phyloP scores from a whole-genome alignment of 1,140 invertebrate genomes.

The Dinoponera quadriceps region DNA sequence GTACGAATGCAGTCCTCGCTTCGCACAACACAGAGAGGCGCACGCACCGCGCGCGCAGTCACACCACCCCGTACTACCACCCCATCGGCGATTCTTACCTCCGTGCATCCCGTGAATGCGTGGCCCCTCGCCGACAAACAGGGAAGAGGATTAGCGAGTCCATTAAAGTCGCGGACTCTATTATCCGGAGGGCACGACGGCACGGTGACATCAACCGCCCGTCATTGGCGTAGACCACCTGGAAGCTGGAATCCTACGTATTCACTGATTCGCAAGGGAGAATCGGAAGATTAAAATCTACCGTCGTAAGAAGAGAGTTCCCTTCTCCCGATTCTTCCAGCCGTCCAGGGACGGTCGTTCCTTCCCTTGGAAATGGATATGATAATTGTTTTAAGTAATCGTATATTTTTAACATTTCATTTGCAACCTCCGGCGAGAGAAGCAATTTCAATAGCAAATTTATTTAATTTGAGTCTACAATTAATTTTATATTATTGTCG shows the following conservation, averaged over 20 bases:
- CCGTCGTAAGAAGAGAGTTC: background rate
- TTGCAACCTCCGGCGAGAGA: background rate
- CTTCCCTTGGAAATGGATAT: no score
- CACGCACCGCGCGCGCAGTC: slow-evolving; percentile 75
- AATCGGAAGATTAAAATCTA: background rate
- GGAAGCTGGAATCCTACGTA: background rate
- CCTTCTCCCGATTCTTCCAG: background rate
- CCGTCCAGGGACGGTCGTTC: no score
- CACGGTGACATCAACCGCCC: slow-evolving; percentile 84
- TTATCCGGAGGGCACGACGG: slow-evolving; percentile 82
- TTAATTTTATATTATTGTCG: background rate
- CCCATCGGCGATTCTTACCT: slow-evolving; percentile 64
- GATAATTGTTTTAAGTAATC: background rate
- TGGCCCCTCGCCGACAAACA: slow-evolving; percentile 82
- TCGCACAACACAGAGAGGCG: slow-evolving; percentile 70
- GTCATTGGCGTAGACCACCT: slow-evolving; percentile 73
- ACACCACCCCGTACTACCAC: slow-evolving; percentile 51
- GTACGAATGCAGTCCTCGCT: slow-evolving; percentile 61
- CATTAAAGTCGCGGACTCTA: slow-evolving; percentile 87
- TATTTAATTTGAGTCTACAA: background rate
- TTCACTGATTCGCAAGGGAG: background rate
- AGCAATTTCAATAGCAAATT: background rate
- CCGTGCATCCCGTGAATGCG: slow-evolving; percentile 62
- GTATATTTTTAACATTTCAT: background rate
- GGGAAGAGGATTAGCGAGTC: slow-evolving; percentile 86